Evolutionary conservation across 1,140 invertebrate genomes (phyloP).

Genomic region (Drosophila santomea): DNA sequence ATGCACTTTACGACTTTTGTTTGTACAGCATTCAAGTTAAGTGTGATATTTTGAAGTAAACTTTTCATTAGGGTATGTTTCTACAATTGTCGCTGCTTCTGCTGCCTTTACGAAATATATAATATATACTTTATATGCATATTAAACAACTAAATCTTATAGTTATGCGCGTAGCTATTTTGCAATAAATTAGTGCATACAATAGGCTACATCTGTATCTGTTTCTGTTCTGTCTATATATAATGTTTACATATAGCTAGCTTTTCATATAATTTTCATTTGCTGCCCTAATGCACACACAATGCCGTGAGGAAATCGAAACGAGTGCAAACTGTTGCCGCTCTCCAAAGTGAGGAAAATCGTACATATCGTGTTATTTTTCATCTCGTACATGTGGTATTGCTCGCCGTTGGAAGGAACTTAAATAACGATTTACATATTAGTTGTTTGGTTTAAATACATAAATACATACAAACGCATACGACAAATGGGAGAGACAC

Average conservation of each 20-base stretch:
- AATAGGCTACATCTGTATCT: conserved; percentile 61
- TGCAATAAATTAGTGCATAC: conserved; percentile 74
- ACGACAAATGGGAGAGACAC: conserved; percentile 20
- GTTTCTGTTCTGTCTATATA: conserved; percentile 19
- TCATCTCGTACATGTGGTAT: conserved; percentile 31
- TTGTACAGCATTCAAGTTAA: conserved; percentile 63
- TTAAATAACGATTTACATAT: conserved; percentile 60
- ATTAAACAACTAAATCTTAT: conserved; percentile 71
- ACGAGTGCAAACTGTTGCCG: conserved; percentile 42
- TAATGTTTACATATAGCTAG: conserved; percentile 47
- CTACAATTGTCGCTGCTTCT: conserved; percentile 58
- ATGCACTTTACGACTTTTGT: conserved; percentile 76
- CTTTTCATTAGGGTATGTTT: conserved; percentile 63
- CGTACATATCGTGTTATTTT: conserved; percentile 59
- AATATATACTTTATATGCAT: conserved; percentile 62
- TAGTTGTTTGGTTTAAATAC: conserved; percentile 49
- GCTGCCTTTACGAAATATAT: conserved; percentile 68
- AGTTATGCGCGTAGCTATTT: conserved; percentile 65
- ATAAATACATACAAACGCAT: conserved; percentile 37
- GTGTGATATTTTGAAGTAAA: conserved; percentile 75
- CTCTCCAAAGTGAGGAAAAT: conserved; percentile 46
- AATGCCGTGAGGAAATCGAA: conserved; percentile 70
- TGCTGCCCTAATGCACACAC: conserved; percentile 58
- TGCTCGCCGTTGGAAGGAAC: conserved; percentile 68
- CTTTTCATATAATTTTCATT: conserved; percentile 52